Evolutionary conservation across 2,113 vertebrate genomes (phyloP).

Genomic region (Plecotus auritus): DNA sequence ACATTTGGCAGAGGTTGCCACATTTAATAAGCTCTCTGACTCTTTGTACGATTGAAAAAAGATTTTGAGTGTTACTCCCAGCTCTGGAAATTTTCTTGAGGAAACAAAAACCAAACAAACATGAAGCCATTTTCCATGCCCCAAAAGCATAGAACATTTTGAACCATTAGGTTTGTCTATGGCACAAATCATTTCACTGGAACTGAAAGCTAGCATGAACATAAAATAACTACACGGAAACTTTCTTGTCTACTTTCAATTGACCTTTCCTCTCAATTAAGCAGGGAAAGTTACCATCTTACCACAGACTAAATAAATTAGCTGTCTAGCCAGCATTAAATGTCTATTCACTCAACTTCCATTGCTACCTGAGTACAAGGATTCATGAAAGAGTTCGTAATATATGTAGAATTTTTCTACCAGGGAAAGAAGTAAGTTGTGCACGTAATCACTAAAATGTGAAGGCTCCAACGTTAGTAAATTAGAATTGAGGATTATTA

Average conservation of each 20-base stretch:
- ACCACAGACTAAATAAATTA: neutral
- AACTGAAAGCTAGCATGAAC: neutral
- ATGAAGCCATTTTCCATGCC: neutral
- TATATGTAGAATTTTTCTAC: neutral
- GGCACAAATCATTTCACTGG: neutral
- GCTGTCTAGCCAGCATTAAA: neutral
- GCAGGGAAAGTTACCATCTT: neutral
- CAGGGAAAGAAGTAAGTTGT: neutral
- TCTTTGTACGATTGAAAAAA: neutral
- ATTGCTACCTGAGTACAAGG: neutral
- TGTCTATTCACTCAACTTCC: neutral
- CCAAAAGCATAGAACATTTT: neutral
- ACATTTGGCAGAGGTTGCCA: conserved; percentile 8
- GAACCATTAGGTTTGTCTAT: neutral
- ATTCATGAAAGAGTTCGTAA: neutral
- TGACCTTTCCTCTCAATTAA: conserved; percentile 9
- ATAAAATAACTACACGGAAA: neutral
- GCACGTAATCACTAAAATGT: neutral
- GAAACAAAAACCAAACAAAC: conserved; percentile 8
- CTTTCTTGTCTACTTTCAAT: neutral
- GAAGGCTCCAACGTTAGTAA: neutral
- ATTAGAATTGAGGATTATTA: neutral
- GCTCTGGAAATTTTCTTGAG: conserved; percentile 5
- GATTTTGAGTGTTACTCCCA: neutral
- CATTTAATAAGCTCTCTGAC: conserved; percentile 19